Conservation (phyloP, 1,140 invertebrate species). For the Nephila pilipes region DNA sequence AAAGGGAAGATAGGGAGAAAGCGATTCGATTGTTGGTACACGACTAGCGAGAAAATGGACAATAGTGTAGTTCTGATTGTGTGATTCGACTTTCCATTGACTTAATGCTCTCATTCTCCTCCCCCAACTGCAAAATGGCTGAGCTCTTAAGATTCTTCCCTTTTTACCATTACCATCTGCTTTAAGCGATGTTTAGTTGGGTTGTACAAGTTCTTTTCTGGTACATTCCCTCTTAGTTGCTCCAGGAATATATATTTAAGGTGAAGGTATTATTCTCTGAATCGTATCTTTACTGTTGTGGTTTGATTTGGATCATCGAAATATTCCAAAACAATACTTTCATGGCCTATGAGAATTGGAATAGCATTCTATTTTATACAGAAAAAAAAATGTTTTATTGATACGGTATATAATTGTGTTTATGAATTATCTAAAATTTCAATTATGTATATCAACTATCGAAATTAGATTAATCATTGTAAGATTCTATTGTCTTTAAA, state of each 20-base stretch:
- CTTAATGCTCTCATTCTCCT: slow-evolving; percentile 59
- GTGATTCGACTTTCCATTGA: slow-evolving; percentile 64
- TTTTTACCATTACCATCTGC: slow-evolving; percentile 20
- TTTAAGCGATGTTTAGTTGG: slow-evolving; percentile 47
- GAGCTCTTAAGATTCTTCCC: slow-evolving; percentile 15
- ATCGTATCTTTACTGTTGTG: too few relatives aligned
- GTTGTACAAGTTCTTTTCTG: neutral
- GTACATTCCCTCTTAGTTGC: neutral
- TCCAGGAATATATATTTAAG: neutral
- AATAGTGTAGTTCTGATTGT: slow-evolving; percentile 58
- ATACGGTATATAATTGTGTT: too few relatives aligned
- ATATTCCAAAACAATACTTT: too few relatives aligned
- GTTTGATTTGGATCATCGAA: too few relatives aligned
- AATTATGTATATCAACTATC: too few relatives aligned
- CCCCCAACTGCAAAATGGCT: slow-evolving; percentile 7
- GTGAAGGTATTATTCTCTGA: too few relatives aligned
- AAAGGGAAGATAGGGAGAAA: slow-evolving; percentile 30
- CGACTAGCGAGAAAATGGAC: slow-evolving; percentile 63
- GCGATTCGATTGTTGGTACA: slow-evolving; percentile 73
- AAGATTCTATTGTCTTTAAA: too few relatives aligned
- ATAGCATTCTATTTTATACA: too few relatives aligned
- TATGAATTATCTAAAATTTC: too few relatives aligned
- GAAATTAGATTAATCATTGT: too few relatives aligned
- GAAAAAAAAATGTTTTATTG: too few relatives aligned
- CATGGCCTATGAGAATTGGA: too few relatives aligned